Conservation (phyloP, 2,888 invertebrate genomes). For the Troglohyphantes excavatus region DNA sequence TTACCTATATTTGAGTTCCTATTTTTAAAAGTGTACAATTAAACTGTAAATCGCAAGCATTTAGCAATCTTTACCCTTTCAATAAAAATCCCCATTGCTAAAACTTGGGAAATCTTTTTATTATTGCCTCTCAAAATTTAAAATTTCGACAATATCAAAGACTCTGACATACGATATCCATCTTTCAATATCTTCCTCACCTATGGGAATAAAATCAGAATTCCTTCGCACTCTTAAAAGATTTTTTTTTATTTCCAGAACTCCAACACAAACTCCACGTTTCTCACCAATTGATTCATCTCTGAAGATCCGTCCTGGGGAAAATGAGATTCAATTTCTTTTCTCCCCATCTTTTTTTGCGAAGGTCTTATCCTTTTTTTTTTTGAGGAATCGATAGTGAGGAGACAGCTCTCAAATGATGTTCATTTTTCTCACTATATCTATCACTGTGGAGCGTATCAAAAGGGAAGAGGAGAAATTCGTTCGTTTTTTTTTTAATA, state of each 20-base stretch:
- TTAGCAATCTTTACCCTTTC: no score
- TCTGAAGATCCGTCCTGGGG: neutral
- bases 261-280: neutral
- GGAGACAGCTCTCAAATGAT: conserved; percentile 27
- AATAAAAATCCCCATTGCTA: no score
- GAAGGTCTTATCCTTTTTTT: neutral
- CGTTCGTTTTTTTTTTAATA: neutral
- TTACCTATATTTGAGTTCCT: no score
- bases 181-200: neutral
- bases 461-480: neutral
- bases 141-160: no score
- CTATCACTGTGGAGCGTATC: neutral
- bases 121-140: no score
- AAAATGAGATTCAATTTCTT: conserved; percentile 8
- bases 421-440: conserved; percentile 28
- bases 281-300: conserved; percentile 41
- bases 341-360: neutral
- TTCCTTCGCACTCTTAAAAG: neutral
- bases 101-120: no score
- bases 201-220: neutral
- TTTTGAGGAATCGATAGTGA: conserved; percentile 10
- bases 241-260: neutral
- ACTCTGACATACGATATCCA: no score
- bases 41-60: no score
- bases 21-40: no score